These are phyloP conservation scores for Polydrusus cervinus DNA, from an alignment of 2,888 invertebrate genomes.

Conservation along the genomic window DNA sequence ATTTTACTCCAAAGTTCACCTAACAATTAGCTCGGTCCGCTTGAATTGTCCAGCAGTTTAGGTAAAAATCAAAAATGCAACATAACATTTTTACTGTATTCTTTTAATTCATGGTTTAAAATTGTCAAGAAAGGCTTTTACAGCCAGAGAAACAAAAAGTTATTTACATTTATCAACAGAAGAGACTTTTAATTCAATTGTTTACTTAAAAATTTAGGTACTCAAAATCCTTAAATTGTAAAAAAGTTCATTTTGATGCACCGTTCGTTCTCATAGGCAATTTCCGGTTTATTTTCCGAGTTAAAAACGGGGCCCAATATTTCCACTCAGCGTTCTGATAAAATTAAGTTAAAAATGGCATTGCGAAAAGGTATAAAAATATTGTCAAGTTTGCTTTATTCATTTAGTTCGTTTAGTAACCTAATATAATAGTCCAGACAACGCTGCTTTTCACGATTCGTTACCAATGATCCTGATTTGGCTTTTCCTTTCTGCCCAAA, in stretches of 20 bases:
- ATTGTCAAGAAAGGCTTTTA: too few species aligned
- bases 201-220: conserved; percentile 30
- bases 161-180: conserved; percentile 17
- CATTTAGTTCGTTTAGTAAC: conserved; percentile 70
- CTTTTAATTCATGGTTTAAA: too few species aligned
- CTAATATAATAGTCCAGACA: conserved; percentile 64
- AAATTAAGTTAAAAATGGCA: conserved; percentile 59
- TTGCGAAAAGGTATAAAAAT: conserved; percentile 65
- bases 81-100: too few species aligned
- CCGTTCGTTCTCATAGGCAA: conserved; percentile 52
- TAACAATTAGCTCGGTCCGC: too few species aligned
- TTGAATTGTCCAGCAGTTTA: too few species aligned
- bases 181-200: conserved; percentile 4
- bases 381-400: conserved; percentile 68
- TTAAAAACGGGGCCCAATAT: conserved; percentile 54
- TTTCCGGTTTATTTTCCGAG: conserved; percentile 55
- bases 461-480: conserved; percentile 57
- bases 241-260: conserved; percentile 51
- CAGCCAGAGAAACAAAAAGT: background rate
- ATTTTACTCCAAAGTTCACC: too few species aligned
- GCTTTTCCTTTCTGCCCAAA: conserved; percentile 44
- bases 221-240: conserved; percentile 40
- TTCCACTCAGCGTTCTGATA: conserved; percentile 59
- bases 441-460: conserved; percentile 57
- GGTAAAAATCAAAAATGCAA: too few species aligned